Evolutionary conservation across 1,140 invertebrate species (phyloP).

Genomic region (Aphidius gifuensis): DNA sequence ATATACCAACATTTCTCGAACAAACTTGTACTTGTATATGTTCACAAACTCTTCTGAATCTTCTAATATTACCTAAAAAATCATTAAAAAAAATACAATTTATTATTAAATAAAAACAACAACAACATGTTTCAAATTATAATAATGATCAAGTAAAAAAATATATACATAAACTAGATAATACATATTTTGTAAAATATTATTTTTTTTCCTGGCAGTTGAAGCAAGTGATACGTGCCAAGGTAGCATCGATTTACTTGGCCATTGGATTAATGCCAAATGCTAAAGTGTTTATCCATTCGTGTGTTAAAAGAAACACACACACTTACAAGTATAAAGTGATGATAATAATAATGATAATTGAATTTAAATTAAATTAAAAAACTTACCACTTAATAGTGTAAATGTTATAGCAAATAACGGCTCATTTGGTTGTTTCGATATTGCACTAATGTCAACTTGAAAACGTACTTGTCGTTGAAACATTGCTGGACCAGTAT

Average conservation of each 20-base stretch:
- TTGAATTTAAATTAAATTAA: slow-evolving; percentile 9
- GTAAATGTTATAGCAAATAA: slow-evolving; percentile 94
- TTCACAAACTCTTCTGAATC: slow-evolving; percentile 93
- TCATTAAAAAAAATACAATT: neutral
- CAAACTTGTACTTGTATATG: slow-evolving; percentile 91
- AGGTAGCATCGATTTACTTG: slow-evolving; percentile 40
- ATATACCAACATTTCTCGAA: slow-evolving; percentile 46
- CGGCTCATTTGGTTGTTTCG: slow-evolving; percentile 75
- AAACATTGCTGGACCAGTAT: slow-evolving; percentile 91
- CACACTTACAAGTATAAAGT: slow-evolving; percentile 7
- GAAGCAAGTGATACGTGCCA: slow-evolving; percentile 27
- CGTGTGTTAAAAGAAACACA: slow-evolving; percentile 24
- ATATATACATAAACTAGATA: no score
- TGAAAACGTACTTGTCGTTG: slow-evolving; percentile 95
- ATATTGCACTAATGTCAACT: slow-evolving; percentile 62
- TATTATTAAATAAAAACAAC: neutral
- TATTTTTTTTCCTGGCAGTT: neutral
- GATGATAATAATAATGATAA: neutral
- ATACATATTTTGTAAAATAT: no score
- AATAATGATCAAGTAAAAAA: neutral
- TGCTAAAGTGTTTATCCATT: neutral
- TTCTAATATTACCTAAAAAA: slow-evolving; percentile 81
- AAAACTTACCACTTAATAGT: slow-evolving; percentile 79
- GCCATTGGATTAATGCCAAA: slow-evolving; percentile 41
- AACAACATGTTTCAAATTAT: neutral